Conservation (phyloP, 2,888 invertebrate species). For the Orchestes rusci region DNA sequence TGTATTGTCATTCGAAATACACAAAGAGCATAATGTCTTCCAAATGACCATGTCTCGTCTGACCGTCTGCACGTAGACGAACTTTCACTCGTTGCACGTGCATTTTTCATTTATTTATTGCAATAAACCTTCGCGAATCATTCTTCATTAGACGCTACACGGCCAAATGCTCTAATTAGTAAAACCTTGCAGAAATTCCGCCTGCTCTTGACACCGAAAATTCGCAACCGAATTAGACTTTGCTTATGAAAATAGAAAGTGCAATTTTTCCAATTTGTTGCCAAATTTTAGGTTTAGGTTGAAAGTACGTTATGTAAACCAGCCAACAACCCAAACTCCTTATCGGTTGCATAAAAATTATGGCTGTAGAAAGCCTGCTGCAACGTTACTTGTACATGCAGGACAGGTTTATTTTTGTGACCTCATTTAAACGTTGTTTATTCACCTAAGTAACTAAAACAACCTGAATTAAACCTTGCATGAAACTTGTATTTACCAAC, state of each 20-base stretch:
- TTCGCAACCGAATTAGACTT: neutral
- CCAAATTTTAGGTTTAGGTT: no score
- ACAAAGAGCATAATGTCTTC: no score
- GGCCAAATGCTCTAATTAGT: slow-evolving; percentile 12
- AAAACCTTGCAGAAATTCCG: slow-evolving; percentile 16
- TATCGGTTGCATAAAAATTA: no score
- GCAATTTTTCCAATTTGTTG: neutral
- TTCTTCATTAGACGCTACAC: slow-evolving; percentile 6
- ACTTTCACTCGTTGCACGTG: slow-evolving; percentile 22
- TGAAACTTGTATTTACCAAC: no score
- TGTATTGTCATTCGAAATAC: no score
- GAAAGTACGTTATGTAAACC: no score
- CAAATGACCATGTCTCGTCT: slow-evolving; percentile 19
- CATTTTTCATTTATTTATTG: slow-evolving; percentile 16
- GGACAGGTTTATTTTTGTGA: slow-evolving; percentile 12
- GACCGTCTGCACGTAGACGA: slow-evolving; percentile 22
- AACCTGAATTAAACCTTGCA: no score
- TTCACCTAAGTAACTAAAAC: no score
- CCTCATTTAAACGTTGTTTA: slow-evolving; percentile 14
- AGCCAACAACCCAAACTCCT: no score
- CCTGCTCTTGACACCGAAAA: slow-evolving; percentile 20
- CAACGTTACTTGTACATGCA: slow-evolving; percentile 4
- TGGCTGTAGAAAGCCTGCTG: neutral
- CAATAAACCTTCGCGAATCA: slow-evolving; percentile 14
- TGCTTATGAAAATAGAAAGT: slow-evolving; percentile 14